Percentiles rank a stretch among this genome's conserved stretches.
Evolutionary conservation across 2,888 invertebrate genomes (phyloP).

Genomic region (Oxytorus armatus): DNA sequence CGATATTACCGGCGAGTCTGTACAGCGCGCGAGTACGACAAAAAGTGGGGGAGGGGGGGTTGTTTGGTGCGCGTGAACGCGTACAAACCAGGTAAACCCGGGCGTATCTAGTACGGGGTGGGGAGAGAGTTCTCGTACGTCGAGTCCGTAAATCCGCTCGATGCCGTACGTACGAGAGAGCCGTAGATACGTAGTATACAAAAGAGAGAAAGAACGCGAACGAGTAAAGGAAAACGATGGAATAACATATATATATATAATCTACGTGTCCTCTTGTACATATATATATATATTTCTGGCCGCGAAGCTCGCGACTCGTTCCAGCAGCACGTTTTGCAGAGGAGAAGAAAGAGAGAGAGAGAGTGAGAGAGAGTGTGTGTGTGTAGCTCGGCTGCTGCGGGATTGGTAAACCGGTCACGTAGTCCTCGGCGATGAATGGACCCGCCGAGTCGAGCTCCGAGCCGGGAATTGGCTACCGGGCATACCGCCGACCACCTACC

Average conservation of each 20-base stretch:
- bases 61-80: slow-evolving; percentile 77
- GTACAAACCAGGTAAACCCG: slow-evolving; percentile 55
- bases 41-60: slow-evolving; percentile 70
- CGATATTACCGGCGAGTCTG: slow-evolving; percentile 45
- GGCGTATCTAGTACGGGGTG: slow-evolving; percentile 16
- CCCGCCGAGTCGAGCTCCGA: slow-evolving; percentile 83
- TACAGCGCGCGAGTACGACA: slow-evolving; percentile 1
- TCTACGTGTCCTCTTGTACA: not conserved
- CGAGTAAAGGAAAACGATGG: slow-evolving; percentile 2
- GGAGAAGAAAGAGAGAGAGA: slow-evolving; percentile 62
- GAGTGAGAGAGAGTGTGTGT: slow-evolving; percentile 59
- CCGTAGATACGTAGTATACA: slow-evolving; percentile 9
- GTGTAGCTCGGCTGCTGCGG: slow-evolving; percentile 73
- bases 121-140: slow-evolving; percentile 36
- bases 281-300: slow-evolving; percentile 34
- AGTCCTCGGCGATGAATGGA: slow-evolving; percentile 84
- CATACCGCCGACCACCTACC: slow-evolving; percentile 83
- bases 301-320: slow-evolving; percentile 54
- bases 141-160: slow-evolving; percentile 50
- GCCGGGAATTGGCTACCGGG: slow-evolving; percentile 84
- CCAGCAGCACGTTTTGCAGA: slow-evolving; percentile 64
- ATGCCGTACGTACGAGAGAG: slow-evolving; percentile 13
- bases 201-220: slow-evolving; percentile 9
- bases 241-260: slow-evolving; percentile 27
- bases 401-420: slow-evolving; percentile 84